Base-by-base conservation (phyloP, 2,113 vertebrate species). In the Oryzias melastigma region DNA sequence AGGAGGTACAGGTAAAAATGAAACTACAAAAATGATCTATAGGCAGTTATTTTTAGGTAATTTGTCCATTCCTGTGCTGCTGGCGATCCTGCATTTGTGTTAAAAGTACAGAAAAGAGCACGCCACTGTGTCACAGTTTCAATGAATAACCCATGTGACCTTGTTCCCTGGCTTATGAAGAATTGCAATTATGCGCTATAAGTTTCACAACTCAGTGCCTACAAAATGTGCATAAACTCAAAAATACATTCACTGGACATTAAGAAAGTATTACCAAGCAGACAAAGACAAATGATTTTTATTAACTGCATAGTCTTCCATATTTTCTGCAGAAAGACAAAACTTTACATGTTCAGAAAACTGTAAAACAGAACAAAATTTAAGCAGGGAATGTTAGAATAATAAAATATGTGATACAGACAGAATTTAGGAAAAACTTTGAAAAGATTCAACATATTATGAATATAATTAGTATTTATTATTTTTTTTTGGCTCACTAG, bases 221-320 rank as follows among this genome's bases (percentile, higher is more conserved):
- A 42, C 41, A 42, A 74, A 81, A 77, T 58, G 12, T 57, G 18
- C 14, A 29, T 55, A 51, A 65, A 68, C 59, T 64, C 58, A 68
- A 66, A 63, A 70, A 69, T 62, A 29, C 43, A 68, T 77, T 66
- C 14, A 71, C 20, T 49, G 19, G 65, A 54, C 68, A 65, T 74
- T 63, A 75, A 48, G 35, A 52, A 47, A 42, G 54, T 67, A 27
- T 53, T 20, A 73, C 73, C 52, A 78, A 71, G 44, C 46, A 69
- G 78, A 63, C 70, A 75, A 48, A 77, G 68, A 83, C 46, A 76
- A 81, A 83, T 77, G 15, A 17, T 27, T 25, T 27, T 52, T 58
- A 75, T 80, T 73, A 75, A 52, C 48, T 47, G 18, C 25, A 13
- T 4, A 49, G 43, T 46, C 17, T 2, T 20, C 60, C 60, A 69